These are phyloP conservation scores for Peromyscus eremicus DNA, from an alignment of 2,797 vertebrate species.

Conservation along the genomic window DNA sequence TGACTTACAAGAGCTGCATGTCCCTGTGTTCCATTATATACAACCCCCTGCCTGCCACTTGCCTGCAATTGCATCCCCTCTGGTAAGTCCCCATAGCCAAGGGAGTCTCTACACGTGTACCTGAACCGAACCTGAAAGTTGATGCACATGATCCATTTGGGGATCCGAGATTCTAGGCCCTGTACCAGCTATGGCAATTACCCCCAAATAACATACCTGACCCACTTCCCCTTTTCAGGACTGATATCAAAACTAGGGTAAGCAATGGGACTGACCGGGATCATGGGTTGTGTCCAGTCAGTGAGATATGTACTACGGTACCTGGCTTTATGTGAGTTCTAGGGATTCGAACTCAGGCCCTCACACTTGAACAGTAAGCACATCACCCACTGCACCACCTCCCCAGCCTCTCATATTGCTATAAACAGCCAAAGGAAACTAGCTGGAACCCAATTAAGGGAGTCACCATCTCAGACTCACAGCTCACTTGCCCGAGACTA, in stretches of 20 bases:
- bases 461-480: background rate
- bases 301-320: background rate
- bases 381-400: background rate
- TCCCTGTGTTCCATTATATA: background rate
- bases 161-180: background rate
- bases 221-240: background rate
- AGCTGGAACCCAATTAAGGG: background rate
- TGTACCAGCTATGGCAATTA: background rate
- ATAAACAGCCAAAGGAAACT: background rate
- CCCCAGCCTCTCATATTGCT: background rate
- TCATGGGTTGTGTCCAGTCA: background rate
- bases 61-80: background rate
- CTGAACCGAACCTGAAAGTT: background rate
- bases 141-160: rapidly evolving
- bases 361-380: background rate
- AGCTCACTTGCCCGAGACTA: background rate
- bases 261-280: rapidly evolving
- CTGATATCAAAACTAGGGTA: background rate
- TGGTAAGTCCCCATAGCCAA: background rate
- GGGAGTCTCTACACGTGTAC: rapidly evolving
- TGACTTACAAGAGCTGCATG: background rate
- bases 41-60: background rate
- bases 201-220: background rate
- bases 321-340: background rate
- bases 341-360: background rate